Evolutionary conservation across 2,888 invertebrate genomes (phyloP).

Genomic region (Agriopis leucophaearia): DNA sequence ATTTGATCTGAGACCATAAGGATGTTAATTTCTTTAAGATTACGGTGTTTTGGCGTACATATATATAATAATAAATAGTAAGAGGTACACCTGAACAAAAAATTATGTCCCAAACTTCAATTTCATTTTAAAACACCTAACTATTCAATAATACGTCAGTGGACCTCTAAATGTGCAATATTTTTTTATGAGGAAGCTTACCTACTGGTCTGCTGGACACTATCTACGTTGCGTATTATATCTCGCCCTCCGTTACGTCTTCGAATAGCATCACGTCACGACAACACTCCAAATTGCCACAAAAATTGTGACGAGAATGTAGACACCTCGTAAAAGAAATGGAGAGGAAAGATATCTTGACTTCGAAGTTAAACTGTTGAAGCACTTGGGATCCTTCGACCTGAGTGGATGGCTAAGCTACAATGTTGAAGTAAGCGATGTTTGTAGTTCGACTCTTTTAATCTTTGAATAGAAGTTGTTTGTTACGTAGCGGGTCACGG

Average conservation of each 20-base stretch:
- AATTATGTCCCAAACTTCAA: too few species aligned
- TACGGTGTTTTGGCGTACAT: too few species aligned
- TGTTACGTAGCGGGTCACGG: background rate
- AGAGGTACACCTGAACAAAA: too few species aligned
- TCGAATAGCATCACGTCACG: slow-evolving; percentile 45
- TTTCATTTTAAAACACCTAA: too few species aligned
- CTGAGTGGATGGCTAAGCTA: background rate
- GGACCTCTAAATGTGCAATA: too few species aligned
- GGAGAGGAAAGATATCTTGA: slow-evolving; percentile 31
- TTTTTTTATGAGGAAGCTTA: too few species aligned
- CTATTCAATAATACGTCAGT: too few species aligned
- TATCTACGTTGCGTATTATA: slow-evolving; percentile 39
- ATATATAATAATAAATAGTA: too few species aligned
- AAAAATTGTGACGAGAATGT: slow-evolving; percentile 47
- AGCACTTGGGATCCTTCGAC: slow-evolving; percentile 7
- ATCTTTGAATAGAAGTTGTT: background rate
- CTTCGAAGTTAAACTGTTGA: slow-evolving; percentile 26
- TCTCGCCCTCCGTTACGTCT: slow-evolving; percentile 40
- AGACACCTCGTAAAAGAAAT: slow-evolving; percentile 47
- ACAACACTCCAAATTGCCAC: slow-evolving; percentile 45
- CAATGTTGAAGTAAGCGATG: background rate
- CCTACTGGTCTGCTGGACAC: slow-evolving; percentile 5
- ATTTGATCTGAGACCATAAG: too few species aligned
- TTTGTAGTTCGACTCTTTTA: background rate
- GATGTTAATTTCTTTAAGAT: too few species aligned